Base-by-base conservation (phyloP, 2,113 vertebrate species). In the Anhinga anhinga region DNA sequence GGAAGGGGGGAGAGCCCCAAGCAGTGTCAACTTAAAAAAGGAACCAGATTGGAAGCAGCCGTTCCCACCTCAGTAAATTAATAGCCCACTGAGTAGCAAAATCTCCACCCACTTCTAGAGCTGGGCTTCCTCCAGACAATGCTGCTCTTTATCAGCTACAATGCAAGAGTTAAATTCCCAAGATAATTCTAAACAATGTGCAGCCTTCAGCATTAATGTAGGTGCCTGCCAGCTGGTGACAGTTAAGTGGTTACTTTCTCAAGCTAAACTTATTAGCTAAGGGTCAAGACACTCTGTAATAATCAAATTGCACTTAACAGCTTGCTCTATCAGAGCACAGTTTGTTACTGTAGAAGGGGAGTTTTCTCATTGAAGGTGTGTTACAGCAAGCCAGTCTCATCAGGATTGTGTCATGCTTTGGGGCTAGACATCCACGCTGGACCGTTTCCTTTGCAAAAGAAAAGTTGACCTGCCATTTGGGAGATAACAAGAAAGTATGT, bases 211-310 rank as follows among this genome's bases (percentile, higher is more conserved):
- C 86, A 81, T 45, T 90, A 77, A 26, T 62, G 47, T 40, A 72
- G 88, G 85, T 97, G 88, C 77, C 93, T 96, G 82, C 92, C 97
- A 97, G 88, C 92, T 96, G 93, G 90, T 94, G 96, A 90, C 95
- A 92, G 81, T 77, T 38, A 66, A 93, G 69, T 73, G 47, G 76
- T 94, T 86, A 71, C 87, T 94, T 86, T 95, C 93, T 91, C 88
- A 82, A 94, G 47, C 80, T 91, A 49, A 95, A 96, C 79, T 82
- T 77, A 77, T 9, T 93, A 96, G 90, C 52, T 69, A 88, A 95
- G 86, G 80, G 90, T 97, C 44, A 38, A 91, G 91, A 80, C 71
- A 82, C 62, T 82, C 40, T 11, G n/a, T 83, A 67, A 27, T 67
- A 62, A 27, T 2, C 13, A 1, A 86, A 71, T 6, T 70, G 70